phyloP scores from a whole-genome alignment of 2,113 vertebrate species.

The Tautogolabrus adspersus region DNA sequence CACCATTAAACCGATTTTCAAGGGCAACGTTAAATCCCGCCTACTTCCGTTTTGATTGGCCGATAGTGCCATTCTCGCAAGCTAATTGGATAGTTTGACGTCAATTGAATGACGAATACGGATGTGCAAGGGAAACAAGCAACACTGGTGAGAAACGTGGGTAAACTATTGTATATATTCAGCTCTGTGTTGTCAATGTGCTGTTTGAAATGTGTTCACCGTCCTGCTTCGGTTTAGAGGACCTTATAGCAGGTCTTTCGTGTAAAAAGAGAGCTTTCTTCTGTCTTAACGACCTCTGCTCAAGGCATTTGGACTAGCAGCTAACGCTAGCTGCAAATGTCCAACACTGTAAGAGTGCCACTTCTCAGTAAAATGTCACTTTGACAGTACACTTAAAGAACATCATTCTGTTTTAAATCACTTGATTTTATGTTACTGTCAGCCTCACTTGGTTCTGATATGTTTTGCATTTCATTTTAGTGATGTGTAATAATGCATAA shows the following conservation, averaged over 20 bases:
- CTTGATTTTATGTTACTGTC: neutral
- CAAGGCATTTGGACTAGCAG: neutral
- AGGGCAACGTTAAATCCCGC: slow-evolving; percentile 63
- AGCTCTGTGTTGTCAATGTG: neutral
- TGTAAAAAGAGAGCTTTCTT: neutral
- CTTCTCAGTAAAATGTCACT: neutral
- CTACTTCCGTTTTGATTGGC: slow-evolving; percentile 67
- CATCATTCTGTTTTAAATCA: neutral
- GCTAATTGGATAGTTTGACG: slow-evolving; percentile 60
- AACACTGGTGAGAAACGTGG: slow-evolving; percentile 74
- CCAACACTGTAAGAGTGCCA: slow-evolving; percentile 28
- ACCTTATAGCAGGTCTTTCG: fast-evolving
- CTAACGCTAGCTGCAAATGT: slow-evolving; percentile 55
- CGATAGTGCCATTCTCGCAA: neutral
- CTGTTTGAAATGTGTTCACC: neutral
- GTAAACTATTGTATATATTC: slow-evolving; percentile 25
- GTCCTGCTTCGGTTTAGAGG: neutral
- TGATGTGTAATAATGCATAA: neutral
- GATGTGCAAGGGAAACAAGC: slow-evolving; percentile 28
- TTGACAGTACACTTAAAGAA: neutral
- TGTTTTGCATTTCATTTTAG: neutral
- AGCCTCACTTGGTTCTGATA: fast-evolving
- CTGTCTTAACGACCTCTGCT: neutral
- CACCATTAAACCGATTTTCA: slow-evolving; percentile 31
- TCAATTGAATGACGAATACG: slow-evolving; percentile 36